Base-by-base conservation (phyloP, 2,888 invertebrate species). In the Pandemis cinnamomeana region DNA sequence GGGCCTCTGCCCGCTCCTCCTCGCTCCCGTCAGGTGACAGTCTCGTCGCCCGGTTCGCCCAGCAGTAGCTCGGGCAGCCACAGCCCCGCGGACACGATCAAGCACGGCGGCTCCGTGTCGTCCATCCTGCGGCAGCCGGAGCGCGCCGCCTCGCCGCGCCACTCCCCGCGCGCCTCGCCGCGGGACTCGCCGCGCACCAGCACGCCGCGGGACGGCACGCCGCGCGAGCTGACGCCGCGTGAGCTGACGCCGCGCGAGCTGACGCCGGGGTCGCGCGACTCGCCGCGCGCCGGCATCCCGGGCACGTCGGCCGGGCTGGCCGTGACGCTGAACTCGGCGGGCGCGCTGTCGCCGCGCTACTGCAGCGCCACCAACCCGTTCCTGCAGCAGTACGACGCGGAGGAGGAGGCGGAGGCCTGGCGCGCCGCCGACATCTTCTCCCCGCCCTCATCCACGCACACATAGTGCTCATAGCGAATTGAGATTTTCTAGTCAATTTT, bases 61-160 rank as follows among this genome's bases (percentile, higher is more conserved):
- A 97, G 97, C 96, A 97, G 96, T 95, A 96, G 97, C 94, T 97
- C 97, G 86, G 97, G 97, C 87, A 96, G 96, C 82, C 97, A 96
- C 87, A 96, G 96, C 84, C 97, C 97, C 82, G 97, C 97, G 82
- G 97, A 96, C 84, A 96, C 96, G 78, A 95, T 96, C 88, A 96
- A 96, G 87, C 96, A 96, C 89, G 93, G 91, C 77, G 92, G 94
- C 79, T 94, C 94, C 71, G 92, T 93, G 75, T 92, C 91, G 69
- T 94, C 94, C 42, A 92, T 93, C 71, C 83, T 91, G 81, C 87
- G 92, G 15, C 91, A 93, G 82, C 94, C 94, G 51, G 92, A 93
- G 78, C 86, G 92, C 81, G 82, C 85, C 60, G 79, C 83, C 58
- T 89, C 90, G 20, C 88, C 91, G 67, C 91, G 95, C 77, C 87